These are phyloP conservation scores for Chelonia mydas DNA, from an alignment of 2,797 vertebrate species.

Conservation along the genomic window DNA sequence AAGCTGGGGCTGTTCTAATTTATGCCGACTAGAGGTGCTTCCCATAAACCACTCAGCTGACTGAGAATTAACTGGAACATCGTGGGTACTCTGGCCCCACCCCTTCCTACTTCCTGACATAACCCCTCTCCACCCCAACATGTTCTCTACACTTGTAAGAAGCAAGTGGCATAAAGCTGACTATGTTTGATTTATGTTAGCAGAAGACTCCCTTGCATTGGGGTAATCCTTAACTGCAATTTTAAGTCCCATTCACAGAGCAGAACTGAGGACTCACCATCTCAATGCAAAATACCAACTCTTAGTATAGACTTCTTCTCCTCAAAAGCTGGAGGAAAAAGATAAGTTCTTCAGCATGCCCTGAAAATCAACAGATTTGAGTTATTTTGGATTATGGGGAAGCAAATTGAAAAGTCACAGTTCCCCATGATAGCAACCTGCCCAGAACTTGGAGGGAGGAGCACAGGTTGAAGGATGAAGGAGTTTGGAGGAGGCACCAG, in stretches of 20 bases:
- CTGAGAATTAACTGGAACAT: fast-evolving
- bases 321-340: not conserved
- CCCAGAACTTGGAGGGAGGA: not conserved
- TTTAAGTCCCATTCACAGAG: not conserved
- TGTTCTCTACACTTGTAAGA: not conserved
- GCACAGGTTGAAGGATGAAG: not conserved
- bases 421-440: fast-evolving
- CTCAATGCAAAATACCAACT: not conserved
- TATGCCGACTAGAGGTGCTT: not conserved
- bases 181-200: not conserved
- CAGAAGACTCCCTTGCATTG: not conserved
- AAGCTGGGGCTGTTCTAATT: fast-evolving
- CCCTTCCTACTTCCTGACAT: fast-evolving
- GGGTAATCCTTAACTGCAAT: fast-evolving
- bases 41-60: not conserved
- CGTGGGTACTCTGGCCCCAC: not conserved
- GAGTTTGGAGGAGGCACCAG: not conserved
- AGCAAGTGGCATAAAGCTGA: not conserved
- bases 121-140: not conserved
- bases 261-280: not conserved
- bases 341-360: not conserved
- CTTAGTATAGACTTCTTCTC: not conserved
- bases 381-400: not conserved
- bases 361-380: not conserved
- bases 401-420: not conserved